Conservation (phyloP, 1,140 invertebrate genomes). For the Phortica variegata region DNA sequence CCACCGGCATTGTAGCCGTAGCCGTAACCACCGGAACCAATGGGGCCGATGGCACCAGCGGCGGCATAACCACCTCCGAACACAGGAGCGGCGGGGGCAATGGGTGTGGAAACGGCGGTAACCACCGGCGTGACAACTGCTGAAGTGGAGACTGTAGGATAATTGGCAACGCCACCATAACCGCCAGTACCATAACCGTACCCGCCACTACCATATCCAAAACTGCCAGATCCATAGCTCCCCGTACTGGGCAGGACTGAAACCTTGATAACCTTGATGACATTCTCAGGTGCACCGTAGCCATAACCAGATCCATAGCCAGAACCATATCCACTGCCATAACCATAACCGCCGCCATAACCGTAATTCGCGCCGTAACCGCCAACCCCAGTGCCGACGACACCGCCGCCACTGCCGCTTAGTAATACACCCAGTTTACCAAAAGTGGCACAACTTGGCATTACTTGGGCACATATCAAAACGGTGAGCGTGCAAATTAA, state of each 20-base stretch:
- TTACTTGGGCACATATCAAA: conserved; percentile 2
- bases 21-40: conserved; percentile 15
- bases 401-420: conserved; percentile 21
- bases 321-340: conserved; percentile 20
- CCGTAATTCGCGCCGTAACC: neutral
- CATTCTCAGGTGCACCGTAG: conserved; percentile 33
- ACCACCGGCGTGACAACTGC: conserved; percentile 43
- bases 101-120: conserved; percentile 28
- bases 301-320: conserved; percentile 24
- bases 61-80: conserved; percentile 27
- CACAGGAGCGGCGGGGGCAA: conserved; percentile 14
- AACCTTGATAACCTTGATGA: conserved; percentile 45
- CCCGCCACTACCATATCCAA: conserved; percentile 18
- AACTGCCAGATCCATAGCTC: conserved; percentile 18
- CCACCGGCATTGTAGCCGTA: conserved; percentile 18
- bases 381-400: conserved; percentile 15
- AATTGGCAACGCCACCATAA: conserved; percentile 36
- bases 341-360: conserved; percentile 22
- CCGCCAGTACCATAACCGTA: conserved; percentile 17
- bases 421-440: conserved; percentile 39
- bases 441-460: conserved; percentile 33
- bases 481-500: no score
- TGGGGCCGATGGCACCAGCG: no score
- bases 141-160: conserved; percentile 38
- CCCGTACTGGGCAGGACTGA: conserved; percentile 21